These are phyloP conservation scores for Petrosia ficiformis DNA, from an alignment of 37 sponge, comb jelly and placozoan genomes.

Conservation along the genomic window DNA sequence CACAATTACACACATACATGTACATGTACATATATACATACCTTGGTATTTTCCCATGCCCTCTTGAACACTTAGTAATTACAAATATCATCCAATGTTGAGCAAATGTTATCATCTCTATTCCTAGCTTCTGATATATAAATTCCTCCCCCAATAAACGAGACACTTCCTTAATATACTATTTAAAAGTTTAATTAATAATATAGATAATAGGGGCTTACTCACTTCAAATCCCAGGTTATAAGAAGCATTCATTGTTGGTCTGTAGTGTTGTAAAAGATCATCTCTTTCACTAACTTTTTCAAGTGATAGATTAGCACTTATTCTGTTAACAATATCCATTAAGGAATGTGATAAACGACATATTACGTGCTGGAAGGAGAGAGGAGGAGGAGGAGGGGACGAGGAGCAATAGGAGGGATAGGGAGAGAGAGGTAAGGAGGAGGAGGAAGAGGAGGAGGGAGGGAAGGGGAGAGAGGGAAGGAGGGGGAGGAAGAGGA, in stretches of 20 bases:
- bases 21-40: not conserved
- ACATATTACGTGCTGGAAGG: slow-evolving; percentile 26
- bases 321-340: slow-evolving; percentile 14
- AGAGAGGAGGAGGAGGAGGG: not conserved
- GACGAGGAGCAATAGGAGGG: not conserved
- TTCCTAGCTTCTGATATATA: slow-evolving; percentile 49
- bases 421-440: not conserved
- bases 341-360: slow-evolving; percentile 24
- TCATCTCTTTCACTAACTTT: slow-evolving; percentile 24
- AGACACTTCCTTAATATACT: slow-evolving; percentile 73
- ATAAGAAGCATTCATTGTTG: slow-evolving; percentile 71
- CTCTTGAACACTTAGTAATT: slow-evolving; percentile 57
- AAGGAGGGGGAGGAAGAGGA: not conserved
- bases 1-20: not conserved
- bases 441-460: not conserved
- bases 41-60: slow-evolving; percentile 66
- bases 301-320: slow-evolving; percentile 31
- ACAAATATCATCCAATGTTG: slow-evolving; percentile 73
- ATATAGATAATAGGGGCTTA: not conserved
- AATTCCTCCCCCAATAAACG: slow-evolving; percentile 67
- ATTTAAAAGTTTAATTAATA: not conserved
- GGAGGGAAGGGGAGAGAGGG: not conserved
- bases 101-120: slow-evolving; percentile 36
- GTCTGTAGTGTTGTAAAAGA: slow-evolving; percentile 25
- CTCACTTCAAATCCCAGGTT: slow-evolving; percentile 84